Conservation (phyloP, 2,797 vertebrate genomes). For the Nothura maculosa region DNA sequence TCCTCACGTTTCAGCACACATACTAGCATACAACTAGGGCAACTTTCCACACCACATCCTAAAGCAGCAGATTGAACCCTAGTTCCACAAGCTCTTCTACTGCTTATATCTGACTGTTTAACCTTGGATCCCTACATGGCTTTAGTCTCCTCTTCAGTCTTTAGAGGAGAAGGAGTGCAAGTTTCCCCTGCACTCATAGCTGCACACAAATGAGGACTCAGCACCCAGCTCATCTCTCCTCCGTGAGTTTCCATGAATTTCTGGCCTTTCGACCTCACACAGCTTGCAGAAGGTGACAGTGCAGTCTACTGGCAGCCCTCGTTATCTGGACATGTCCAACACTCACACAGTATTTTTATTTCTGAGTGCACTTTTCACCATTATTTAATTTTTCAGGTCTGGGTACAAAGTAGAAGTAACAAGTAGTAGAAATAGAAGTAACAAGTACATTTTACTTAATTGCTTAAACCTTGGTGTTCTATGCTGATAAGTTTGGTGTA, state of each 20-base stretch:
- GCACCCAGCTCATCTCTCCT: neutral
- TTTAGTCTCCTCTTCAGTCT: neutral
- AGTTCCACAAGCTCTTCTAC: neutral
- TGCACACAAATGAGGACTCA: conserved; percentile 23
- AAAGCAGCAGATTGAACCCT: neutral
- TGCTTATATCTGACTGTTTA: neutral
- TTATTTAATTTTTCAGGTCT: neutral
- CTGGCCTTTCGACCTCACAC: conserved; percentile 32
- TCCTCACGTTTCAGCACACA: neutral
- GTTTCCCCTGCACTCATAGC: neutral
- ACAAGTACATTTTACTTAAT: neutral
- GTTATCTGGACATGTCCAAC: conserved; percentile 3
- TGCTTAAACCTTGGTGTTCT: neutral
- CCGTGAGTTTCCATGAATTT: neutral
- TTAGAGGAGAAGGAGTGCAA: neutral
- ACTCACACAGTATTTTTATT: neutral
- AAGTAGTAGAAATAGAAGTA: too few relatives aligned
- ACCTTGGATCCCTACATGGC: neutral
- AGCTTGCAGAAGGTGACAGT: neutral
- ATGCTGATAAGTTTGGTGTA: neutral
- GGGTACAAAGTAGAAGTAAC: too few relatives aligned
- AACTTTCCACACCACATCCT: neutral
- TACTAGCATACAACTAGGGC: neutral
- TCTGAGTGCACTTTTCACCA: neutral
- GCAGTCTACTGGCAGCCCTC: neutral